Percentiles rank a stretch among this genome's conserved stretches.
Evolutionary conservation across 2,113 vertebrate genomes (phyloP).

Genomic region (Periophthalmodon schlosseri): DNA sequence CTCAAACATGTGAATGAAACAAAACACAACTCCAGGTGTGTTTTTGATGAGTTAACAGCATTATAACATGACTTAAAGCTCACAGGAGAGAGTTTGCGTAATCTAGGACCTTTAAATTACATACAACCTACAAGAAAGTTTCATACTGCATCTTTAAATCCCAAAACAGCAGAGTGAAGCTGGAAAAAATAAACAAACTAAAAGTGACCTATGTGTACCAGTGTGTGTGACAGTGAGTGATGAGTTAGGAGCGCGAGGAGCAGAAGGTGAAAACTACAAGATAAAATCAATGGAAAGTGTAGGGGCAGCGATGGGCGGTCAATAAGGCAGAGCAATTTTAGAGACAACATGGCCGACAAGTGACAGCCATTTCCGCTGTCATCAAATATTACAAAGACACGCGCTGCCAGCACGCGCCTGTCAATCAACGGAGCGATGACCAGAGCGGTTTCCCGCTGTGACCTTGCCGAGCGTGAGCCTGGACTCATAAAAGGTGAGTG

Average conservation of each 20-base stretch:
- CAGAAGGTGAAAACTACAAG: slow-evolving; percentile 19
- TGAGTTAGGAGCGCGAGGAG: slow-evolving; percentile 16
- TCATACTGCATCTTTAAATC: not conserved
- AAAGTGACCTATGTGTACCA: not conserved
- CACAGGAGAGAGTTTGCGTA: no score
- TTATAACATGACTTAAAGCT: no score
- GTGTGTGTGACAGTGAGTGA: slow-evolving; percentile 32
- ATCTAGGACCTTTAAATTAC: not conserved
- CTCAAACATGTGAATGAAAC: no score
- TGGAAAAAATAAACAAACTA: no score
- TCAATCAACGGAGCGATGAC: slow-evolving; percentile 39
- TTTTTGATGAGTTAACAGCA: no score
- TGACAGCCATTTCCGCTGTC: slow-evolving; percentile 39
- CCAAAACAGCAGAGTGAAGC: not conserved
- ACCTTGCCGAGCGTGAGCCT: slow-evolving; percentile 37
- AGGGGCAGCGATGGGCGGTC: slow-evolving; percentile 45
- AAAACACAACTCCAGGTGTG: no score
- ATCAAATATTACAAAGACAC: slow-evolving; percentile 43
- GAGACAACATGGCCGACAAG: slow-evolving; percentile 17
- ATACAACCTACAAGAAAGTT: no score
- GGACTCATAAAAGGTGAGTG: slow-evolving; percentile 35
- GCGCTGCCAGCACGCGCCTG: slow-evolving; percentile 38
- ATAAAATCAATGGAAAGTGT: slow-evolving; percentile 43
- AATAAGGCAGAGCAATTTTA: slow-evolving; percentile 38
- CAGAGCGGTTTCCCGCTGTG: slow-evolving; percentile 23